phyloP scores from a whole-genome alignment of 2,113 vertebrate species.

The Ailuropoda melanoleuca region DNA sequence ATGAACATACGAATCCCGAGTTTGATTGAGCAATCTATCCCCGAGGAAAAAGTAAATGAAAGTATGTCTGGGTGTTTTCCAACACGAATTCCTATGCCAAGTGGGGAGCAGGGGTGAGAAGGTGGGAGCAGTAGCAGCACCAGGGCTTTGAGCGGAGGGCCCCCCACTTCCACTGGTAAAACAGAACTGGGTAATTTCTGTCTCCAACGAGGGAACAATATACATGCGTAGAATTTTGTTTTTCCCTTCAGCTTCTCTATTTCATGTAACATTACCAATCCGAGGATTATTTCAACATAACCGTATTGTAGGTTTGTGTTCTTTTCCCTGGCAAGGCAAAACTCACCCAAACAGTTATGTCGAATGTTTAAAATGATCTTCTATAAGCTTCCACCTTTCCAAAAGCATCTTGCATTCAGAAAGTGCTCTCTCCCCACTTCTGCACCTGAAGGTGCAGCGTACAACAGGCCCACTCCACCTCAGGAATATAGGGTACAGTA shows the following conservation, averaged over 20 bases:
- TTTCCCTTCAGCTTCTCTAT: background rate
- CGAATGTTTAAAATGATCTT: background rate
- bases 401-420: background rate
- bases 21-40: background rate
- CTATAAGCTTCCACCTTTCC: background rate
- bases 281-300: background rate
- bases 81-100: background rate
- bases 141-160: background rate
- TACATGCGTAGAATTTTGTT: accelerated
- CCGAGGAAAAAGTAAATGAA: background rate
- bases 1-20: conserved; percentile 25
- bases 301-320: background rate
- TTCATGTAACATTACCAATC: background rate
- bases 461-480: background rate
- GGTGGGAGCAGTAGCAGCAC: background rate
- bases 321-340: background rate
- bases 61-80: background rate
- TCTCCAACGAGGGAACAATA: background rate
- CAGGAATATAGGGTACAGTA: accelerated
- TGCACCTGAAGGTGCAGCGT: background rate
- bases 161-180: background rate
- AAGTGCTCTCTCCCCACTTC: background rate
- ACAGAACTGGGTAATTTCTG: background rate
- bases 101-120: background rate
- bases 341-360: background rate